These are phyloP conservation scores for Emydocephalus ijimae DNA, from an alignment of 2,113 vertebrate species.

Conservation along the genomic window DNA sequence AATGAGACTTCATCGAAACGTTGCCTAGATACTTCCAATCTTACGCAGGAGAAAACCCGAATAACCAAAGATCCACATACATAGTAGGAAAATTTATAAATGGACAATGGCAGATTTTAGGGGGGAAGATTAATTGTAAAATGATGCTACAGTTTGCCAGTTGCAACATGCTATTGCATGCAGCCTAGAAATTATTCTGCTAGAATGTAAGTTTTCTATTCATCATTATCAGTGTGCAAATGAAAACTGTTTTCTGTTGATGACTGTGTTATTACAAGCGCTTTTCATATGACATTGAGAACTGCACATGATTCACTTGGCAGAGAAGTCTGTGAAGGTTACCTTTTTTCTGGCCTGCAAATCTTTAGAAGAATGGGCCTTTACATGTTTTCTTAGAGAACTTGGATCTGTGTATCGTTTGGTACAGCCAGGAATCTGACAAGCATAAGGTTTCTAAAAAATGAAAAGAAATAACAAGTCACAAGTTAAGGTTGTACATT, in stretches of 20 bases:
- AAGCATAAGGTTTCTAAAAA: slow-evolving; percentile 92
- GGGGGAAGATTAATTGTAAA: neutral
- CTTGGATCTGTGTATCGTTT: slow-evolving; percentile 98
- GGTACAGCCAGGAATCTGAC: slow-evolving; percentile 91
- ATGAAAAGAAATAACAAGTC: slow-evolving; percentile 38
- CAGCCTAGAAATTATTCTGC: neutral
- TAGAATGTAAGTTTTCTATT: neutral
- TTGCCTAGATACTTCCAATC: too few relatives aligned
- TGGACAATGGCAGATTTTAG: neutral
- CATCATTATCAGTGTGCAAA: neutral
- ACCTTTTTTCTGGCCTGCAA: slow-evolving; percentile 93
- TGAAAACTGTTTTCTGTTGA: neutral
- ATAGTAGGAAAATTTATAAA: neutral
- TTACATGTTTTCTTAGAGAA: slow-evolving; percentile 94
- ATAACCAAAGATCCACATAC: too few relatives aligned
- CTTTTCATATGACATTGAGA: neutral
- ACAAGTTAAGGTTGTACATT: neutral
- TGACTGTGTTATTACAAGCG: neutral
- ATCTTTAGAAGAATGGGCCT: slow-evolving; percentile 91
- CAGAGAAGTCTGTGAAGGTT: slow-evolving; percentile 35
- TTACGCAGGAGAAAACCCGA: too few relatives aligned
- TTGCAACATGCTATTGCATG: neutral
- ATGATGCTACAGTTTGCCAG: neutral
- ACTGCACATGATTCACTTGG: neutral
- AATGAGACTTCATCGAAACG: too few relatives aligned